Evolutionary conservation across 2,888 invertebrate genomes (phyloP).

Genomic region (Lasius platythorax): DNA sequence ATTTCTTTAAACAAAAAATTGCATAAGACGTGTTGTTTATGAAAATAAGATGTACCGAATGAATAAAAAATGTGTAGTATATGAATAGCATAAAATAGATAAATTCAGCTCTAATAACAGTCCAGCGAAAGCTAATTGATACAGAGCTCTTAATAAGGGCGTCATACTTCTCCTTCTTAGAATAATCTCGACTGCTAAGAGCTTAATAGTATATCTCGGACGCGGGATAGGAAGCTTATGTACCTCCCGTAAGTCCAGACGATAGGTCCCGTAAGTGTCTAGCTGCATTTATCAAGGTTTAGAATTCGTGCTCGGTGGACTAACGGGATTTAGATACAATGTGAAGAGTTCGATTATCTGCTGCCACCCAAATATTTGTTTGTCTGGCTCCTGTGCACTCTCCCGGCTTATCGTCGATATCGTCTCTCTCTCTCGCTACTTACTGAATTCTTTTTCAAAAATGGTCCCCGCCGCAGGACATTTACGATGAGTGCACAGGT

Average conservation of each 20-base stretch:
- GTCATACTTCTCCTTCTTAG: not conserved
- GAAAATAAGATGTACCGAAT: not conserved
- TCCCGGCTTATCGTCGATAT: conserved; percentile 25
- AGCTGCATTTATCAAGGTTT: conserved; percentile 60
- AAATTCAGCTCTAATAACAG: not conserved
- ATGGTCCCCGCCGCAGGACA: conserved; percentile 26
- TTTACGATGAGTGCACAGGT: conserved; percentile 57
- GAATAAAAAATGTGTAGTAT: not conserved
- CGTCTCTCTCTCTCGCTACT: not conserved
- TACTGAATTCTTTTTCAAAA: conserved; percentile 45
- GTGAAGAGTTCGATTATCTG: conserved; percentile 59
- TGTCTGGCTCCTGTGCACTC: conserved; percentile 41
- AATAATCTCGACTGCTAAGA: conserved; percentile 5
- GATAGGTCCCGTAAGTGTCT: conserved; percentile 73
- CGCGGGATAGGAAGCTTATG: conserved; percentile 47
- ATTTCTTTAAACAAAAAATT: not conserved
- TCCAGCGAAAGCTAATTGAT: conserved; percentile 2
- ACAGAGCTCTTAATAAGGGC: not conserved
- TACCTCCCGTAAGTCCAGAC: conserved; percentile 75
- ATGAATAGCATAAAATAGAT: not conserved
- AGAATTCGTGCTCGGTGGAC: conserved; percentile 41
- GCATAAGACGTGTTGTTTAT: not conserved
- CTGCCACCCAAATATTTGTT: conserved; percentile 64
- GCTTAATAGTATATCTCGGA: conserved; percentile 33
- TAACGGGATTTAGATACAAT: conserved; percentile 74